Evolutionary conservation across 2,113 vertebrate species (phyloP).

Genomic region (Clupea harengus): DNA sequence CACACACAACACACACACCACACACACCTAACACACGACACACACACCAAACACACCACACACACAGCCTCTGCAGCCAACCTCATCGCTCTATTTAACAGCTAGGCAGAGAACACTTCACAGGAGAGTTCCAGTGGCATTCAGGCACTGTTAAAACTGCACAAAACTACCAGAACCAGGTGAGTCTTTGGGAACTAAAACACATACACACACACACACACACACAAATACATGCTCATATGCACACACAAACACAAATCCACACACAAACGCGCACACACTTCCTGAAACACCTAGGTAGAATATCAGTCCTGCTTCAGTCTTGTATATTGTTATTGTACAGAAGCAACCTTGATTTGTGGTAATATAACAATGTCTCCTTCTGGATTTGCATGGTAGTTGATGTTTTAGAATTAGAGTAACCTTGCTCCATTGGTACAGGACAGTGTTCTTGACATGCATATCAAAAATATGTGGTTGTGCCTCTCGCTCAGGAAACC

Average conservation of each 20-base stretch:
- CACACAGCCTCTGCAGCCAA: neutral
- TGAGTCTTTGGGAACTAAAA: neutral
- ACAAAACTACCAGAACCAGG: neutral
- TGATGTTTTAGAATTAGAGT: slow-evolving; percentile 42
- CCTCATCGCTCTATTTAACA: neutral
- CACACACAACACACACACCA: neutral
- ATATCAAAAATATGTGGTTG: neutral
- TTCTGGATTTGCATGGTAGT: slow-evolving; percentile 51
- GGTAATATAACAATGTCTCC: slow-evolving; percentile 40
- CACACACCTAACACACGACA: slow-evolving; percentile 2
- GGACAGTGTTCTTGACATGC: slow-evolving; percentile 20
- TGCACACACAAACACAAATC: too few relatives aligned
- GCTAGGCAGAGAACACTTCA: neutral
- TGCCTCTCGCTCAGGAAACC: neutral
- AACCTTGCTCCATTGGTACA: slow-evolving; percentile 37
- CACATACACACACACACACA: neutral
- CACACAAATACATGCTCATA: too few relatives aligned
- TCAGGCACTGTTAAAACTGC: neutral
- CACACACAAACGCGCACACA: too few relatives aligned
- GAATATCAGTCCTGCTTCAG: slow-evolving; percentile 10
- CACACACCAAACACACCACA: neutral
- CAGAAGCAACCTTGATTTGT: slow-evolving; percentile 46
- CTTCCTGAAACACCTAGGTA: too few relatives aligned
- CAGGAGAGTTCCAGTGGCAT: neutral
- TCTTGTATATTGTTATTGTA: slow-evolving; percentile 49